Evolutionary conservation across 2,888 invertebrate species (phyloP).

Genomic region (Ypsolopha sequella): DNA sequence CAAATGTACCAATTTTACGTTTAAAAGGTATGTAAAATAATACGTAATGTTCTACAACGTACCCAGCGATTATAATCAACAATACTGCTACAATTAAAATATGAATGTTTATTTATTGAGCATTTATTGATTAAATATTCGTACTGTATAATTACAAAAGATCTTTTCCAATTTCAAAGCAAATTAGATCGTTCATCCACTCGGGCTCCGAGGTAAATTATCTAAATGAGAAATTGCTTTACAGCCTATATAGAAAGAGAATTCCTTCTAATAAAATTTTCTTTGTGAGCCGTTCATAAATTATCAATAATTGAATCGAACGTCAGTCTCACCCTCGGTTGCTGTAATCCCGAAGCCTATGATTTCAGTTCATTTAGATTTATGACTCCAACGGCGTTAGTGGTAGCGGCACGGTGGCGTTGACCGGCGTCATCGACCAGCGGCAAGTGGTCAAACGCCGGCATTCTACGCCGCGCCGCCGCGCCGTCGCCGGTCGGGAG

Average conservation of each 20-base stretch:
- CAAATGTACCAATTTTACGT: too few relatives aligned
- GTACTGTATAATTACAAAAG: too few relatives aligned
- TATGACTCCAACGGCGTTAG: constrained; percentile 14
- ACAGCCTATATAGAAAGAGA: constrained; percentile 32
- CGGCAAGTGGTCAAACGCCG: background rate
- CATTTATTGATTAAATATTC: too few relatives aligned
- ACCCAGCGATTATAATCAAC: too few relatives aligned
- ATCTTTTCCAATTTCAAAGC: too few relatives aligned
- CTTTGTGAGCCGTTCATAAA: constrained; percentile 51
- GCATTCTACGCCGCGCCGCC: background rate
- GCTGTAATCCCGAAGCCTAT: constrained; percentile 38
- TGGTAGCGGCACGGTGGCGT: background rate
- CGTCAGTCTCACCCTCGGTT: constrained; percentile 36
- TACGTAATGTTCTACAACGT: too few relatives aligned
- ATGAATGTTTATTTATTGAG: too few relatives aligned
- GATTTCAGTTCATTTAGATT: constrained; percentile 42
- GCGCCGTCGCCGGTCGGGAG: background rate
- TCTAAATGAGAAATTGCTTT: constrained; percentile 41
- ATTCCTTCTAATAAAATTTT: constrained; percentile 51
- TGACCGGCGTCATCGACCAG: background rate
- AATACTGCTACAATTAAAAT: too few relatives aligned
- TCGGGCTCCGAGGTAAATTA: background rate
- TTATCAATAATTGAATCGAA: constrained; percentile 58
- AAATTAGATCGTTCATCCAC: too few relatives aligned
- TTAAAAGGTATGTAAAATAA: too few relatives aligned